Base-by-base conservation (phyloP, 2,113 vertebrate genomes). In the Microcebus tavaratra region DNA sequence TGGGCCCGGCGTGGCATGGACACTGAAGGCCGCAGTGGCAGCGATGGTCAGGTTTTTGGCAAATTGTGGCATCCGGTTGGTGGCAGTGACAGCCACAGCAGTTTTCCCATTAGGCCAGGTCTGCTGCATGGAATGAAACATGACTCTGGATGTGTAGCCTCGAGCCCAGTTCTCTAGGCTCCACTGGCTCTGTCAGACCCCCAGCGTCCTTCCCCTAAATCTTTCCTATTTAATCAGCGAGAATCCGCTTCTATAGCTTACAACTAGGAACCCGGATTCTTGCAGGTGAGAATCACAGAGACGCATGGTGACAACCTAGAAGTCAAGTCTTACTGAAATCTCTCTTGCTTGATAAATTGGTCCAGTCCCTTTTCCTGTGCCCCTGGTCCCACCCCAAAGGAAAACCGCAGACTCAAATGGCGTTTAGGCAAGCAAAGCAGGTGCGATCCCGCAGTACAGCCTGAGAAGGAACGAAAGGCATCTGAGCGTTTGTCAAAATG, bases 331-430 rank as follows among this genome's bases (percentile, higher is more conserved):
- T 57, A 50, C 88, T 79, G 34, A 78, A 29, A 82, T 45, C n/a
- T 73, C 73, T 70, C 73, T 70, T n/a, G 6, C 57, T 95, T 67
- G 31, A 91, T 91, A 59, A 84, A 79, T 94, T 53, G 91, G 80
- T 45, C 59, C 48, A 61, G 48, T 48, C 20, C 6, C 21, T 95
- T 95, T 91, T 55, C 57, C 29, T 57, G 4, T 57, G 85, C 2
- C 25, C 39, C 39, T 70, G 42, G n/a, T 34, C 45, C 36, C 57
- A 25, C 61, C 59, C 11, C 25, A 23, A 8, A 84, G 67, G 63
- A 39, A 73, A 76, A 83, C 21, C 17, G 76, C 68, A 65, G 55
- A 29, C 21, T 36, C 42, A 61, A 15, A 3, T 42, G 13, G 14
- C 12, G 90, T 92, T 93, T 4, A 91, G 78, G 63, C 36, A 34